phyloP scores from a whole-genome alignment of 2,888 invertebrate genomes.

The Pheosia gnoma region DNA sequence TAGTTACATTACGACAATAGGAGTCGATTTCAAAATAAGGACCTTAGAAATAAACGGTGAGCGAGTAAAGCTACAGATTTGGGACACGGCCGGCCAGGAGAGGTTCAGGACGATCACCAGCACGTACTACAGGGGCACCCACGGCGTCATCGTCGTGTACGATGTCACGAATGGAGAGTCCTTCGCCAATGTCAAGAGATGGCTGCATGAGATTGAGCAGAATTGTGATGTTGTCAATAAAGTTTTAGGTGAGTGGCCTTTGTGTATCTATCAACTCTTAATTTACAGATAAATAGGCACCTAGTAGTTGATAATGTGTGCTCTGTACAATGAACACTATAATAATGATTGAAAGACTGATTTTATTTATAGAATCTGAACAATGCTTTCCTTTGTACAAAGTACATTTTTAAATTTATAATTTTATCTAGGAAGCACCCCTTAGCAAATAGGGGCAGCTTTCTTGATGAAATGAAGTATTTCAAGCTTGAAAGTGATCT shows the following conservation, averaged over 20 bases:
- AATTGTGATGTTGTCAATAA: conserved; percentile 99
- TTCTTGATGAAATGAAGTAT: too few relatives aligned
- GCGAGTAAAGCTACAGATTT: conserved; percentile 97
- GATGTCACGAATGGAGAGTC: conserved; percentile 99
- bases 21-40: conserved; percentile 99
- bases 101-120: conserved; percentile 99
- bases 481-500: not conserved
- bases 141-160: conserved; percentile 99
- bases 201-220: conserved; percentile 99
- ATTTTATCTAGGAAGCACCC: not conserved
- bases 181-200: conserved; percentile 99
- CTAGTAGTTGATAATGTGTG: not conserved
- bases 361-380: conserved; percentile 1
- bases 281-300: not conserved
- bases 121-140: conserved; percentile 99
- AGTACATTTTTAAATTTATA: not conserved
- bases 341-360: not conserved
- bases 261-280: conserved; percentile 2
- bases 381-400: not conserved
- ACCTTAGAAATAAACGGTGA: conserved; percentile 96
- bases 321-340: not conserved
- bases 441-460: not conserved
- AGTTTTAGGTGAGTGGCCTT: conserved; percentile 91
- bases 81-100: conserved; percentile 99
- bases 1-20: conserved; percentile 99